Conservation (phyloP, 2,797 vertebrate species). For the Lagorchestes hirsutus region DNA sequence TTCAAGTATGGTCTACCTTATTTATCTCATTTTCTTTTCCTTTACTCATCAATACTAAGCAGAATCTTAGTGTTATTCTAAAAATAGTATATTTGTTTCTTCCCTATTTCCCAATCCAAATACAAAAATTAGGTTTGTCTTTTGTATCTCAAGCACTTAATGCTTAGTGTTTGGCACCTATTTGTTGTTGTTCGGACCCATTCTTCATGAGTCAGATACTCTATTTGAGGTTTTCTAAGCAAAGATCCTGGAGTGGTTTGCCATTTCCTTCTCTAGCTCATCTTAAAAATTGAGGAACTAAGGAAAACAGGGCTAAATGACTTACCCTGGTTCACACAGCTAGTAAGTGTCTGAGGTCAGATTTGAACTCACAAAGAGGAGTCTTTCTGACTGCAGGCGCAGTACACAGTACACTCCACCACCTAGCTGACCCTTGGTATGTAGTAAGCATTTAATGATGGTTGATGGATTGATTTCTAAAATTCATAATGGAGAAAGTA, state of each 20-base stretch:
- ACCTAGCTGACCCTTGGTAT: background rate
- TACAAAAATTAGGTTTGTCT: background rate
- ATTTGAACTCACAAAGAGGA: background rate
- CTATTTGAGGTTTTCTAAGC: background rate
- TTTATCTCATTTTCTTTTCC: background rate
- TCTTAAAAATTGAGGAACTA: background rate
- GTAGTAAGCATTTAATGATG: background rate
- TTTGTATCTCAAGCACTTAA: background rate
- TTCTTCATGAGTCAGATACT: background rate
- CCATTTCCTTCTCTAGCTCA: background rate
- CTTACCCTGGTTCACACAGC: background rate
- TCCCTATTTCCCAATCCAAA: background rate
- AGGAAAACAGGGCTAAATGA: background rate
- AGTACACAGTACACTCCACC: fast-evolving
- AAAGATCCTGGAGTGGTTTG: background rate
- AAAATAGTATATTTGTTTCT: background rate
- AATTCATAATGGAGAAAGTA: background rate
- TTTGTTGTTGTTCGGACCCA: background rate
- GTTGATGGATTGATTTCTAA: background rate
- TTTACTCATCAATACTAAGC: background rate
- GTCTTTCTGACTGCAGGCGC: background rate
- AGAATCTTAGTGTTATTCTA: background rate
- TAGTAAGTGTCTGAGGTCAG: background rate
- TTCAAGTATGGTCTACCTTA: background rate
- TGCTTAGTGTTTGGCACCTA: background rate